phyloP scores from a whole-genome alignment of 1,140 invertebrate genomes.

The Nasonia longicornis region DNA sequence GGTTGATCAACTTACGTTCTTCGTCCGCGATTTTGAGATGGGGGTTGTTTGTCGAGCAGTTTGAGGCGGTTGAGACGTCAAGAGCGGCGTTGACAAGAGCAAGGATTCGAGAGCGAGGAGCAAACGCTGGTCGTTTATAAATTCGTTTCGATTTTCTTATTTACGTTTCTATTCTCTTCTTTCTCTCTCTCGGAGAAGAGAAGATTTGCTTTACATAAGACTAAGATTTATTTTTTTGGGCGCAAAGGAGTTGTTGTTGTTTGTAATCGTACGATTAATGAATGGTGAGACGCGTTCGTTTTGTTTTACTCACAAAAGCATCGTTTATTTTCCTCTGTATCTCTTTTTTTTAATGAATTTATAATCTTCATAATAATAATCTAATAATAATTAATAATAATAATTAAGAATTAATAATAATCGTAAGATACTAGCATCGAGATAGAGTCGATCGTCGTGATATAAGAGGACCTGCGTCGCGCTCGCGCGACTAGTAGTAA shows the following conservation, averaged over 20 bases:
- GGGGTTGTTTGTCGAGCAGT: constrained; percentile 19
- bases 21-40: constrained; percentile 35
- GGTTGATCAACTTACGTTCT: constrained; percentile 45
- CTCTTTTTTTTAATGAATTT: constrained; percentile 62
- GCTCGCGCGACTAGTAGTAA: constrained; percentile 46
- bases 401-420: constrained; percentile 60
- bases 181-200: neutral
- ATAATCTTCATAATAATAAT: constrained; percentile 69
- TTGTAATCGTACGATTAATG: constrained; percentile 46
- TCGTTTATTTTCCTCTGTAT: constrained; percentile 68
- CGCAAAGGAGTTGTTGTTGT: constrained; percentile 34
- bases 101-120: constrained; percentile 58
- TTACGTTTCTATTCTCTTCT: neutral
- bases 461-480: constrained; percentile 58
- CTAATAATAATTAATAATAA: constrained; percentile 64
- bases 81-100: constrained; percentile 59
- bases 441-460: constrained; percentile 57
- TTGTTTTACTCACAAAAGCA: constrained; percentile 69
- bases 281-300: constrained; percentile 52
- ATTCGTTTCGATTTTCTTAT: constrained; percentile 10
- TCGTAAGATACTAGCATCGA: constrained; percentile 63
- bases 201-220: neutral
- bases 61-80: constrained; percentile 41
- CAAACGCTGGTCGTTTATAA: constrained; percentile 35
- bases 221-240: neutral